A percentile compares a stretch with the other conserved stretches of the same genome.
Evolutionary conservation across 2,113 vertebrate species (phyloP).

Genomic region (Ptilonorhynchus violaceus): DNA sequence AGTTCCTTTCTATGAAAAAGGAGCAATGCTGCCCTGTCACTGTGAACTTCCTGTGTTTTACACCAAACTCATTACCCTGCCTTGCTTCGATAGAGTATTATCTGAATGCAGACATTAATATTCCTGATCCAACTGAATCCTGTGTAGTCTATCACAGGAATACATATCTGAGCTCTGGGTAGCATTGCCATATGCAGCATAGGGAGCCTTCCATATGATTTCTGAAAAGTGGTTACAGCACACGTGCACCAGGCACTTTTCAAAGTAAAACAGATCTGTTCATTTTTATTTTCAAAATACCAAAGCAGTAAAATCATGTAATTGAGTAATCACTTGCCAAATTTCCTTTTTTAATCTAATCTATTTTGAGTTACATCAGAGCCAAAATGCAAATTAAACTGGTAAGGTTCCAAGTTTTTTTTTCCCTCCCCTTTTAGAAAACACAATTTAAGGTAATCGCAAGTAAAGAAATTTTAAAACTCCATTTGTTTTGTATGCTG

Average conservation of each 20-base stretch:
- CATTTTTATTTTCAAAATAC: constrained; percentile 71
- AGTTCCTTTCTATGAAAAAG: not conserved
- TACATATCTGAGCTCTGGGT: not conserved
- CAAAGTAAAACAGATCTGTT: constrained; percentile 72
- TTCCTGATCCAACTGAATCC: not conserved
- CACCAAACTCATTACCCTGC: not conserved
- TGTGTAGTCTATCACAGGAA: not conserved
- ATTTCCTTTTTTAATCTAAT: constrained; percentile 79
- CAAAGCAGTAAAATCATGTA: constrained; percentile 79
- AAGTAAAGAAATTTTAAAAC: constrained; percentile 61
- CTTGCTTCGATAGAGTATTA: not conserved
- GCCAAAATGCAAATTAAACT: constrained; percentile 80
- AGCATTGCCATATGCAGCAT: not conserved
- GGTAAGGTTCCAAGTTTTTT: constrained; percentile 68
- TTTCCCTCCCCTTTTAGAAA: constrained; percentile 25
- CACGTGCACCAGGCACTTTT: constrained; percentile 65
- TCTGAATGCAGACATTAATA: not conserved
- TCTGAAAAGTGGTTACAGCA: constrained; percentile 59
- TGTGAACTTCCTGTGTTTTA: not conserved
- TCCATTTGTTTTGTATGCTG: constrained; percentile 56
- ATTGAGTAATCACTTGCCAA: constrained; percentile 82
- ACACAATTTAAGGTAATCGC: constrained; percentile 68
- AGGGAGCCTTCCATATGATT: constrained; percentile 39
- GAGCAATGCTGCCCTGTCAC: not conserved
- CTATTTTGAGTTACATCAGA: constrained; percentile 76